Percentiles rank a stretch among this genome's conserved stretches.
Conservation (phyloP, 2,797 vertebrate species). For the Scolopax rusticola region DNA sequence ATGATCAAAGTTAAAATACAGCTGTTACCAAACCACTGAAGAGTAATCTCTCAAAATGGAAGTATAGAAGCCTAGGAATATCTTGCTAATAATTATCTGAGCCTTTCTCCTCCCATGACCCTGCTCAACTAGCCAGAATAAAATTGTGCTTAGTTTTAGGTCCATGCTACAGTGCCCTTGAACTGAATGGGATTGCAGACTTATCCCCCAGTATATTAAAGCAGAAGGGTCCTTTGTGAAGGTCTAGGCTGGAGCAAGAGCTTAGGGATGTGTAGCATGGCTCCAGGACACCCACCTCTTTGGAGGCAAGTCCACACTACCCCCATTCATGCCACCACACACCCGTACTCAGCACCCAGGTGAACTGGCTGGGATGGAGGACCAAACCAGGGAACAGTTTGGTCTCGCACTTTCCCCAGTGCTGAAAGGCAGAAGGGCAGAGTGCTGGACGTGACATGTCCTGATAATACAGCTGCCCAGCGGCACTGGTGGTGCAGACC, state of each 20-base stretch:
- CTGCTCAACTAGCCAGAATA: neutral
- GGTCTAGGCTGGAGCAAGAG: neutral
- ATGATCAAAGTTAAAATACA: neutral
- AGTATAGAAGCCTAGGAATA: neutral
- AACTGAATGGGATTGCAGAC: neutral
- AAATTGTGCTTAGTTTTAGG: neutral
- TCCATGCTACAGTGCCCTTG: neutral
- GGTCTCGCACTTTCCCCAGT: neutral
- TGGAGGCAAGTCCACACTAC: neutral
- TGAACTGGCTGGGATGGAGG: neutral
- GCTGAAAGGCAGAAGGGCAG: neutral
- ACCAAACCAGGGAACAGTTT: neutral
- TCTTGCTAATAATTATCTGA: constrained; percentile 8
- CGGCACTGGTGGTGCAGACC: neutral
- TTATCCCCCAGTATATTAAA: neutral
- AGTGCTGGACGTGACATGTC: fast-evolving
- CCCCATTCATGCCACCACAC: neutral
- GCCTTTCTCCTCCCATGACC: neutral
- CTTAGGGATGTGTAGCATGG: neutral
- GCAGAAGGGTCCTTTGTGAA: neutral
- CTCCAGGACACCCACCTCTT: neutral
- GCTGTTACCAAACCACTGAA: neutral
- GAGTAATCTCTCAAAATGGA: neutral
- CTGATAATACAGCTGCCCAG: neutral
- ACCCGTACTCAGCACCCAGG: neutral